Evolutionary conservation across 1,140 invertebrate genomes (phyloP), one percentile per base, ranked within the genome.

Genomic region (Phthorimaea operculella): DNA sequence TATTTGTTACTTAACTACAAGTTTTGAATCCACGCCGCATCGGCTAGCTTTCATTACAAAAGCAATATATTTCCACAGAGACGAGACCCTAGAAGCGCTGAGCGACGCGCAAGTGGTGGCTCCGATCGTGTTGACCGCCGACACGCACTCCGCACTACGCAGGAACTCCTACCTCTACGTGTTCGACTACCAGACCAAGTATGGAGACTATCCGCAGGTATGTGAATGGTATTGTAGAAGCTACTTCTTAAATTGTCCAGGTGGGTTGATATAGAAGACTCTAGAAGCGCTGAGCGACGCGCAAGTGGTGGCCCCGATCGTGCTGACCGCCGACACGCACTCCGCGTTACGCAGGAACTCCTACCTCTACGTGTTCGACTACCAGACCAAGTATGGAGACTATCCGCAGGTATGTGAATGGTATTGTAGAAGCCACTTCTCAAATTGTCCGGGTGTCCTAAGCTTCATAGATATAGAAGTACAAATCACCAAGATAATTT

Each of bases 401-500:
- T 96, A 94, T 85, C 93, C 92, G 18, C 93, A 95, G 90, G 94
- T 96, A 87, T 89, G 88, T 42, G 21, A 4, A 4, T 28, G 2
- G 6, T 28, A 28, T 6, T 28, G 21, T 28, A 28, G 21, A 28
- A 28, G 6, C 21, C 2, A 28, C 21, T 28, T 28, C 21, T 28
- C 6, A 28, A 28, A 28, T 28, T 28, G n/a, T n/a, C n/a, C n/a
- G n/a, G n/a, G n/a, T n/a, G n/a, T n/a, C n/a, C n/a, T n/a, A n/a
- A n/a, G n/a, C n/a, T n/a, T n/a, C n/a, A n/a, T n/a, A n/a, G 96
- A 97, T 0, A 86, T 99, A 44, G 95, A 98, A 96, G 91, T 98
- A 8, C 91, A n/a, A n/a, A n/a, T n/a, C n/a, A n/a, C n/a, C n/a
- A n/a, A n/a, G n/a, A n/a, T n/a, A n/a, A n/a, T n/a, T n/a, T n/a